Evolutionary conservation across 2,888 invertebrate species (phyloP), one percentile per base, ranked within the genome.

Genomic region (Epiblema foenella): DNA sequence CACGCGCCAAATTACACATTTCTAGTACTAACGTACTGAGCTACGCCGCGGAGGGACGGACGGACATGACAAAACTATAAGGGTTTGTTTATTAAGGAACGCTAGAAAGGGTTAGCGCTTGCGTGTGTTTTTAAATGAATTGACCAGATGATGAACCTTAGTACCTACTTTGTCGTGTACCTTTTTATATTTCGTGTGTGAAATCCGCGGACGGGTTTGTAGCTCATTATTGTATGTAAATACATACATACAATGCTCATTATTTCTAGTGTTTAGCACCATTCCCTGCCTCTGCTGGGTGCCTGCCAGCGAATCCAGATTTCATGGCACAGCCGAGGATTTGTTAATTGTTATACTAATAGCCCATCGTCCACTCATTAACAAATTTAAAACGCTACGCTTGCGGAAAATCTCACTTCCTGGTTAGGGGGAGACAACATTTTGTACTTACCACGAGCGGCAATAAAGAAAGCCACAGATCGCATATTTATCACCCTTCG

Each of bases 231-330:
- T 39, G n/a, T n/a, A n/a, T n/a, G n/a, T n/a, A n/a, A n/a, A n/a
- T n/a, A n/a, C n/a, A n/a, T n/a, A n/a, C n/a, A 17, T 37, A 37
- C 24, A 24, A 1, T 1, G 9, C 33, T 63, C 49, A 29, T 20
- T 37, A 52, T 1, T 39, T 57, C 29, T 57, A 46, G 15, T 51
- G 37, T 51, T 62, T 62, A 62, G 62, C 62, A 20, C 49, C 52
- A 37, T 62, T 54, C 49, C 12, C 24, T n/a, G 57, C 29, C 29
- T 37, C 11, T 18, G 49, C 57, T 69, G 69, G 64, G 42, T 39
- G 51, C 33, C 58, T 51, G 64, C 58, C 64, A 69, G 58, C 24
- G 33, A 64, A 69, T 58, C 29, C 51, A 39, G 51, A 33, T 69
- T 64, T 64, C 64, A 52, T 52, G 9, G 58, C 64, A 42, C 51